A percentile compares a stretch with the other conserved stretches of the same genome.
Conservation (phyloP, 2,888 invertebrate genomes). For the Phengaris alcon region DNA sequence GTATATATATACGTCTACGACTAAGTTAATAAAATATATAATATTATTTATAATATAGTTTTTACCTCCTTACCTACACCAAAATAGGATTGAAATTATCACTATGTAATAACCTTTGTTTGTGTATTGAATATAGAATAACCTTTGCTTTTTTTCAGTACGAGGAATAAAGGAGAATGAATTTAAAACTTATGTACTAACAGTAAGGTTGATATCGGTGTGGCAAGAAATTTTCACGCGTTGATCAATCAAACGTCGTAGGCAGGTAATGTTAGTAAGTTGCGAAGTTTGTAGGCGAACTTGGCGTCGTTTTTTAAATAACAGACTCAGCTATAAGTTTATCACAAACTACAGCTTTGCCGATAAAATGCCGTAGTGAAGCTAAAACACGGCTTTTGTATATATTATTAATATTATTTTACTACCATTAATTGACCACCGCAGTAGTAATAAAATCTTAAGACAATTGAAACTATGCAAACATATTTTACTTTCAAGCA, state of each 20-base stretch:
- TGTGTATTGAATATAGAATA: not conserved
- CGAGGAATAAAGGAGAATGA: not conserved
- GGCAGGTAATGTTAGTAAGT: slow-evolving; percentile 40
- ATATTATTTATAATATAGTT: too few species aligned
- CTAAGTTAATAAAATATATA: too few species aligned
- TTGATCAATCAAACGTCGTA: slow-evolving; percentile 42
- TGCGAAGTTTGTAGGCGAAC: slow-evolving; percentile 34
- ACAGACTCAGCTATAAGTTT: not conserved
- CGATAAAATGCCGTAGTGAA: not conserved
- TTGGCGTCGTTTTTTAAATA: slow-evolving; percentile 27
- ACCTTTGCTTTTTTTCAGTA: not conserved
- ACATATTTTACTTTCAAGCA: too few species aligned
- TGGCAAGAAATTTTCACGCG: slow-evolving; percentile 36
- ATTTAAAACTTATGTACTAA: not conserved
- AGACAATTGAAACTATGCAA: too few species aligned
- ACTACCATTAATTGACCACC: too few species aligned
- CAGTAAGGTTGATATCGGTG: slow-evolving; percentile 39
- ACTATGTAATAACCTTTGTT: not conserved
- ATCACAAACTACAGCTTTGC: slow-evolving; percentile 7
- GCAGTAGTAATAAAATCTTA: too few species aligned
- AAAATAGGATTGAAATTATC: not conserved
- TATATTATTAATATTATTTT: too few species aligned
- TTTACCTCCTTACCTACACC: not conserved
- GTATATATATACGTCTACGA: too few species aligned
- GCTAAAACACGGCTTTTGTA: too few species aligned